These are phyloP conservation scores for Drosophila eohydei DNA, from an alignment of 2,888 invertebrate species.

Conservation along the genomic window DNA sequence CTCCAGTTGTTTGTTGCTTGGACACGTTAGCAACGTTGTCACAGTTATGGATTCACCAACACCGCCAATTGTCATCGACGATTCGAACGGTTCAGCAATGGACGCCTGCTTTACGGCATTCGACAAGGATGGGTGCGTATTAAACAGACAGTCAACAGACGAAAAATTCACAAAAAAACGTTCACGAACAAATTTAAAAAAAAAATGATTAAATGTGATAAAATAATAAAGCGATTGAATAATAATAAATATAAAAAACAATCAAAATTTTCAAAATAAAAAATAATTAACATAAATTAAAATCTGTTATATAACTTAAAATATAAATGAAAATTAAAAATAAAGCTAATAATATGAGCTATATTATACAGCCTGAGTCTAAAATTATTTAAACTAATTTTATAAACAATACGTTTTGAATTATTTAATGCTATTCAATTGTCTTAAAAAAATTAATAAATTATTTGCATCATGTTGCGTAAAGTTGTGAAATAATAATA, in stretches of 20 bases:
- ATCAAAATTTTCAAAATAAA: not conserved
- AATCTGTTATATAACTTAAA: not conserved
- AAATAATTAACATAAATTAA: no score
- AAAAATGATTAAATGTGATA: not conserved
- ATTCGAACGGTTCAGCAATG: conserved; percentile 89
- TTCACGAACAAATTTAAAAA: not conserved
- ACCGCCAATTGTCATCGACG: conserved; percentile 85
- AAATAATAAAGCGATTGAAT: not conserved
- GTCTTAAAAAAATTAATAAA: not conserved
- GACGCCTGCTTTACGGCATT: conserved; percentile 96
- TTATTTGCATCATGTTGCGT: not conserved
- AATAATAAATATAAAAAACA: not conserved
- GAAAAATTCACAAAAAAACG: not conserved
- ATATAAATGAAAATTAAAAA: not conserved
- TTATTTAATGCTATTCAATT: not conserved
- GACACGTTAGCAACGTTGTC: conserved; percentile 64
- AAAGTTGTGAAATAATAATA: not conserved
- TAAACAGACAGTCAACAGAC: conserved; percentile 7
- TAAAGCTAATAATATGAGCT: no score
- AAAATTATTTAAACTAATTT: no score
- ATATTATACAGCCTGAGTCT: no score
- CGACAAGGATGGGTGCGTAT: conserved; percentile 93
- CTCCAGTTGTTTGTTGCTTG: conserved; percentile 57
- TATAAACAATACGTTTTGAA: no score
- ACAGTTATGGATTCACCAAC: conserved; percentile 84